These are phyloP conservation scores for Ibycter americanus DNA, from an alignment of 2,797 vertebrate species.

Conservation along the genomic window DNA sequence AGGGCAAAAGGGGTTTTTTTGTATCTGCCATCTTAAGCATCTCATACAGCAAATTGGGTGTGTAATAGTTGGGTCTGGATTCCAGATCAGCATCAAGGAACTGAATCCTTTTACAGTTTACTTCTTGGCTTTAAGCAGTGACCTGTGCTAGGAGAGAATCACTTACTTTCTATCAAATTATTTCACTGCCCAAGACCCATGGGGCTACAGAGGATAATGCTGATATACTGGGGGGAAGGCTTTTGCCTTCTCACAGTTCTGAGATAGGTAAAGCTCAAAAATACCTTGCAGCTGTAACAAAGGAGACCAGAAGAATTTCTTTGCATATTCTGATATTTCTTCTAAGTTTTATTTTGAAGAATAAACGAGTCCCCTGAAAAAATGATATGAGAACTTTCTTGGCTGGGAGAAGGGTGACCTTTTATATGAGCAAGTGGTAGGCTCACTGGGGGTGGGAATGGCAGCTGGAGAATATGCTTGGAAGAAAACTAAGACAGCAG, in stretches of 20 bases:
- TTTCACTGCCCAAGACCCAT: not conserved
- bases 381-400: not conserved
- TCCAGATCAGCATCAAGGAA: not conserved
- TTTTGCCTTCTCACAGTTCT: not conserved
- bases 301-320: not conserved
- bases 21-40: not conserved
- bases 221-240: not conserved
- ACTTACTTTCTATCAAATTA: not conserved
- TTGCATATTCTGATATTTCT: not conserved
- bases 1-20: not conserved
- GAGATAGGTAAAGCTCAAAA: not conserved
- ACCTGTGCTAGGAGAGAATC: not conserved
- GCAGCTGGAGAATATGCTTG: not conserved
- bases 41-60: not conserved
- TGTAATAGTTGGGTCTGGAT: not conserved
- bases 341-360: not conserved
- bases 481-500: not conserved
- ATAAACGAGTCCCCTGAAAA: not conserved
- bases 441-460: not conserved
- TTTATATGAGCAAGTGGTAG: not conserved
- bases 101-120: not conserved
- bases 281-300: not conserved
- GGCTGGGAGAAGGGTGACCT: not conserved
- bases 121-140: not conserved
- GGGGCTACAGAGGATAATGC: not conserved